phyloP scores from a whole-genome alignment of 2,797 vertebrate species.

The Thaleichthys pacificus region DNA sequence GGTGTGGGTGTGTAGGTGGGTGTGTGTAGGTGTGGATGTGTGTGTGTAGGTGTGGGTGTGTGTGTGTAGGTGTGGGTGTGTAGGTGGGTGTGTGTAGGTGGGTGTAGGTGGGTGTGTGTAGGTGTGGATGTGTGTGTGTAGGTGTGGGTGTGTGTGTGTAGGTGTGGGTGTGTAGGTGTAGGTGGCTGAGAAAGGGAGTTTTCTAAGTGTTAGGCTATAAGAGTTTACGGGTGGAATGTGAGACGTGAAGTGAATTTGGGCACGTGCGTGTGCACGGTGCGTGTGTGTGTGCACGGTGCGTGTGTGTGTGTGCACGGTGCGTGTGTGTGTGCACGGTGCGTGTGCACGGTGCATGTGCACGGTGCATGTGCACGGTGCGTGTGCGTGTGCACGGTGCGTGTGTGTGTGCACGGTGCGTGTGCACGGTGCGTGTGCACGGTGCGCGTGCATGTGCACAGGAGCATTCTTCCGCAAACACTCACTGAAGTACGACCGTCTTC shows the following conservation, averaged over 20 bases:
- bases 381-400: no score
- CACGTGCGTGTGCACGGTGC: conserved; percentile 20
- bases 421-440: no score
- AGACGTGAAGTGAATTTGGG: no score
- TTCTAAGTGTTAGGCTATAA: no score
- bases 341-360: no score
- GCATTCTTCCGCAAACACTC: conserved; percentile 24
- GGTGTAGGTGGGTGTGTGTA: conserved; percentile 24
- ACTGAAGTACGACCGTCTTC: conserved; percentile 36
- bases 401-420: no score
- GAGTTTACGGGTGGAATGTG: no score
- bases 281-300: no score
- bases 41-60: background rate
- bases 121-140: background rate
- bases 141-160: background rate
- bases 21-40: background rate
- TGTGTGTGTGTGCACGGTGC: no score
- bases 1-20: background rate
- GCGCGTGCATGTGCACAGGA: conserved; percentile 17
- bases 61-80: background rate
- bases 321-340: no score
- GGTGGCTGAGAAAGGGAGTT: background rate
- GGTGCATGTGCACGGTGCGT: no score
- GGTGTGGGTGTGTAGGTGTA: no score
- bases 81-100: background rate